Percentiles rank a stretch among this genome's conserved stretches.
These are phyloP conservation scores for Nudaria mundana DNA, from an alignment of 2,888 invertebrate genomes.

Conservation along the genomic window DNA sequence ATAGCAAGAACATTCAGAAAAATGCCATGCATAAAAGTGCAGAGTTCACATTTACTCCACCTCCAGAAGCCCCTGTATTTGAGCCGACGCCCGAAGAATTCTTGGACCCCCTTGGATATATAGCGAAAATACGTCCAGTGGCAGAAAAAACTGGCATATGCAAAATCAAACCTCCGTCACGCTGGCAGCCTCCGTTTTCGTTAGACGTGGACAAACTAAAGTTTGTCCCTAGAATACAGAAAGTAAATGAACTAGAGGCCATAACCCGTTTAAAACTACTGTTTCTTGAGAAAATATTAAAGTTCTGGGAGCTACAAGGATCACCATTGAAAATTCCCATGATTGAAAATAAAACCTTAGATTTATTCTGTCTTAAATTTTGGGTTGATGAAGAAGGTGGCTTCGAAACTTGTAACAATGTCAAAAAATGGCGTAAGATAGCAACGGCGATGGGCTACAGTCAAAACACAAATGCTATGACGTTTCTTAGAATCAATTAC, in stretches of 20 bases:
- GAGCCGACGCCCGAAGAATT: slow-evolving; percentile 88
- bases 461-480: slow-evolving; percentile 78
- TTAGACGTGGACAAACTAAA: slow-evolving; percentile 85
- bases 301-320: slow-evolving; percentile 88
- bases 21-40: slow-evolving; percentile 78
- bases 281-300: slow-evolving; percentile 86
- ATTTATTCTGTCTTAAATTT: slow-evolving; percentile 84
- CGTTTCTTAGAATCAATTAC: slow-evolving; percentile 83
- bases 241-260: slow-evolving; percentile 83
- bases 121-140: slow-evolving; percentile 86
- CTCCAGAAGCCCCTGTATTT: slow-evolving; percentile 86
- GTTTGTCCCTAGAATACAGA: slow-evolving; percentile 78
- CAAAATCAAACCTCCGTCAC: slow-evolving; percentile 87
- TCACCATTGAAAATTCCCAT: slow-evolving; percentile 84
- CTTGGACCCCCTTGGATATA: slow-evolving; percentile 86
- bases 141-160: slow-evolving; percentile 88
- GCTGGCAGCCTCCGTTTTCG: slow-evolving; percentile 90
- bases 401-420: slow-evolving; percentile 81
- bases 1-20: slow-evolving; percentile 75
- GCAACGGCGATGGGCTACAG: slow-evolving; percentile 83
- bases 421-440: slow-evolving; percentile 85
- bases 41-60: slow-evolving; percentile 75
- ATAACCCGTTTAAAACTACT: slow-evolving; percentile 86
- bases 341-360: slow-evolving; percentile 86
- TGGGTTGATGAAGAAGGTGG: slow-evolving; percentile 81